A percentile compares a stretch with the other conserved stretches of the same genome.
These are phyloP conservation scores for Drosophila varians DNA, from an alignment of 1,140 invertebrate species.

Conservation along the genomic window DNA sequence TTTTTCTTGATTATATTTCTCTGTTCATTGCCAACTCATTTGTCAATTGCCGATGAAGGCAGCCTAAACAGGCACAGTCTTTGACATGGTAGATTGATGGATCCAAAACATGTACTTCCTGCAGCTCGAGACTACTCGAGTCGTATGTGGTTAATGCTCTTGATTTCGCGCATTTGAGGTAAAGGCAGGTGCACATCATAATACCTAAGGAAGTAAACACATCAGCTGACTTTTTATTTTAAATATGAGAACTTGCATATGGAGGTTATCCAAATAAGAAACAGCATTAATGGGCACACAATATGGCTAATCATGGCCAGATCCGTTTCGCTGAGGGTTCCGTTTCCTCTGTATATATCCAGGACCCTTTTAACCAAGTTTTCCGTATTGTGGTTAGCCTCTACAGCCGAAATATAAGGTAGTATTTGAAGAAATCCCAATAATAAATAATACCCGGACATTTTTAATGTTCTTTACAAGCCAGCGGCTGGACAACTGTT, in stretches of 20 bases:
- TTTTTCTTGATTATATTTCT: not conserved
- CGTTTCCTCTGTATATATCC: slow-evolving; percentile 17
- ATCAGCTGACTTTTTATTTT: not conserved
- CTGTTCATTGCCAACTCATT: slow-evolving; percentile 38
- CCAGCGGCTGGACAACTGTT: not conserved
- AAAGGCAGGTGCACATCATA: slow-evolving; percentile 42
- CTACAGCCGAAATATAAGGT: not conserved
- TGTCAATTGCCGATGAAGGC: slow-evolving; percentile 49
- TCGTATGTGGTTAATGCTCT: slow-evolving; percentile 39
- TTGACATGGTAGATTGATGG: slow-evolving; percentile 19
- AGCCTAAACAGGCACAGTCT: slow-evolving; percentile 47
- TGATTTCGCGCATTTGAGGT: slow-evolving; percentile 48
- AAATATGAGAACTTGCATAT: slow-evolving; percentile 20
- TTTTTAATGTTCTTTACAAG: not conserved
- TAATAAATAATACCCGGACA: not conserved
- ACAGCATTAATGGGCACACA: slow-evolving; percentile 28
- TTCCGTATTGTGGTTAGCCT: not conserved
- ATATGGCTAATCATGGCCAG: not conserved
- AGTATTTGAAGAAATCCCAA: not conserved
- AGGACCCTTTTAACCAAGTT: slow-evolving; percentile 19
- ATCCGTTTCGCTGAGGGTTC: not conserved
- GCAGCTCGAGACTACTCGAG: slow-evolving; percentile 40
- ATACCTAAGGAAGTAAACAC: slow-evolving; percentile 11
- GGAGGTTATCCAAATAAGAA: slow-evolving; percentile 48
- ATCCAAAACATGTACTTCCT: slow-evolving; percentile 45